Base-by-base conservation (phyloP, 2,888 invertebrate species). In the Kryphioiulus occultus region DNA sequence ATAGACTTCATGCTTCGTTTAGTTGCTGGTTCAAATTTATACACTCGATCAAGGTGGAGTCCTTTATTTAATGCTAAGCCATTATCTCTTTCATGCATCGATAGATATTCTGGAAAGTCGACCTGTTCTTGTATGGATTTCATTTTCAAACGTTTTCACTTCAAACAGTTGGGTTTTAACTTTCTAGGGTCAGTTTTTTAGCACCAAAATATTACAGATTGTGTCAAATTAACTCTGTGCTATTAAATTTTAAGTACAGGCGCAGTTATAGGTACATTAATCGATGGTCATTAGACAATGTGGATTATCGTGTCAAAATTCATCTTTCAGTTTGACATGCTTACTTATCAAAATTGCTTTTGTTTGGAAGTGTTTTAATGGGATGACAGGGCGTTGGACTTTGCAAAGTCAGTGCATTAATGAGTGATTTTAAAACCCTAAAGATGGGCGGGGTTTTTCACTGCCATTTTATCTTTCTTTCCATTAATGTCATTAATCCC, bases 21-120 rank as follows among this genome's bases (percentile, higher is more conserved):
- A 26, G 22, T 30, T 78, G 9, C 15, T 30, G 22, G 22, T 78
- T 78, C 78, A 78, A 78, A 78, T 30, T 30, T 78, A 78, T 78
- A 30, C 78, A 12, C 78, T 78, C 78, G 78, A 78, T 78, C 78
- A 78, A 78, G 78, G 30, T 78, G 78, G 30, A 78, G 78, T 30
- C 78, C 78, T 78, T 30, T 78, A 78, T 78, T 78, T 78, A 78
- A 78, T 78, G 78, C 30, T 30, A 15, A 78, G 30, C 30, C 10
- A 26, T 78, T 78, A 78, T 78, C 78, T 78, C 12, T 10, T 78
- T 78, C 78, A 78, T 78, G 78, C 78, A 26, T 78, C 30, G 15
- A 12, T 78, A 30, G 30, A 78, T 78, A 30, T 78, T 78, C 26
- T 78, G 2, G 78, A 78, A 78, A 78, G 78, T 30, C 15, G 10